Evolutionary conservation across 1,140 invertebrate species (phyloP).

Genomic region (Lepeophtheirus salmonis): DNA sequence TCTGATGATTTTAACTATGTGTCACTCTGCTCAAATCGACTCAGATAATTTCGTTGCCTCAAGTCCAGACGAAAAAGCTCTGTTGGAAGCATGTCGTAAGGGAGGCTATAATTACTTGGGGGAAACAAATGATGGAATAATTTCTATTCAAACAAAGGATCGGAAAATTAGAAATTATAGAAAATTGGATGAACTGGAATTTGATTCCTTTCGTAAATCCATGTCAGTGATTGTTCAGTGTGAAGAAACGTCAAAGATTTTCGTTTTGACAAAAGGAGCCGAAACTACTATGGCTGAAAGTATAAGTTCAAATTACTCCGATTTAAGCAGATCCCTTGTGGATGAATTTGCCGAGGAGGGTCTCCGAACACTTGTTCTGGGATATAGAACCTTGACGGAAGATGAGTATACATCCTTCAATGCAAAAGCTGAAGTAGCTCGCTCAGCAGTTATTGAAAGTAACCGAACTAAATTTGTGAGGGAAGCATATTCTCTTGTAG

Average conservation of each 20-base stretch:
- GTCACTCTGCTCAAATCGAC: slow-evolving; percentile 7
- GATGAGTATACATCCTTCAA: slow-evolving; percentile 27
- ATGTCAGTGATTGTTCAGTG: slow-evolving; percentile 43
- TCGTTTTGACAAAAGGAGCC: slow-evolving; percentile 59
- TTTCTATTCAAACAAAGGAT: background rate
- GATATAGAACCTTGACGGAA: slow-evolving; percentile 27
- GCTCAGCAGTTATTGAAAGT: slow-evolving; percentile 18
- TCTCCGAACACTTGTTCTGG: slow-evolving; percentile 38
- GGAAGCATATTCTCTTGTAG: slow-evolving; percentile 18
- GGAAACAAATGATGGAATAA: background rate
- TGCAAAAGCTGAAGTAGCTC: slow-evolving; percentile 27
- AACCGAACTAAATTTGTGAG: slow-evolving; percentile 15
- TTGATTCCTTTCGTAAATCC: slow-evolving; percentile 32
- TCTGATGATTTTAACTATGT: slow-evolving; percentile 2
- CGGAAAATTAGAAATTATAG: slow-evolving; percentile 22
- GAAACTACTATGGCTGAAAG: slow-evolving; percentile 40
- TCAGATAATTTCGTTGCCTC: slow-evolving; percentile 32
- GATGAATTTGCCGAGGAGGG: slow-evolving; percentile 25
- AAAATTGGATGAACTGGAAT: slow-evolving; percentile 12
- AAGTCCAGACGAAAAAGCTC: slow-evolving; percentile 65
- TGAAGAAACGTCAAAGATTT: slow-evolving; percentile 33
- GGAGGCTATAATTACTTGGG: slow-evolving; percentile 21
- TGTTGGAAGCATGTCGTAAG: slow-evolving; percentile 46
- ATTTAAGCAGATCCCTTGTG: background rate
- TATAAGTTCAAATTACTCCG: background rate